Conservation (phyloP, 2,888 invertebrate genomes). For the Chrysolina haemoptera region DNA sequence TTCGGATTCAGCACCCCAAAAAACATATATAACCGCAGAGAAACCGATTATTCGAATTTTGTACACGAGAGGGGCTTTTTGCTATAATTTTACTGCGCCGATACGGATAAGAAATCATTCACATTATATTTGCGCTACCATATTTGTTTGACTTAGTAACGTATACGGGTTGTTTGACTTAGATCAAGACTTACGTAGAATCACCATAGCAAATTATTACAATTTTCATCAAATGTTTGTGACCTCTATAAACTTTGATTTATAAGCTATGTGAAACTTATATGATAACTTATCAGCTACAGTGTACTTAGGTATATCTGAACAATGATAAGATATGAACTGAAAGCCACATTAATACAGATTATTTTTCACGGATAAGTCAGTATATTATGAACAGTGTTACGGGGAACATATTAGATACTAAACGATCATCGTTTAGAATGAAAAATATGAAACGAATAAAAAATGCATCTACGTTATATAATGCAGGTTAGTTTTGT, state of each 20-base stretch:
- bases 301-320: slow-evolving; percentile 43
- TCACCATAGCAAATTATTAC: background rate
- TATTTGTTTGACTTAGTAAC: too few species aligned
- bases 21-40: too few species aligned
- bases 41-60: too few species aligned
- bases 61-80: too few species aligned
- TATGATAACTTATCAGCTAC: slow-evolving; percentile 33
- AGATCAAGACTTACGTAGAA: background rate
- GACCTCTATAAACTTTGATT: slow-evolving; percentile 37
- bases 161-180: too few species aligned
- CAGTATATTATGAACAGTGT: slow-evolving; percentile 34
- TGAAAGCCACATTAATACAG: slow-evolving; percentile 34
- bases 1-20: too few species aligned
- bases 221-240: slow-evolving; percentile 6
- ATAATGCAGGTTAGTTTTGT: slow-evolving; percentile 16
- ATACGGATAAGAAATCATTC: too few species aligned
- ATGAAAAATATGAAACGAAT: slow-evolving; percentile 18
- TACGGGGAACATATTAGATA: slow-evolving; percentile 1
- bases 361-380: slow-evolving; percentile 26
- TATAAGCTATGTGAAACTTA: slow-evolving; percentile 31
- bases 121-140: too few species aligned
- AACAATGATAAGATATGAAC: slow-evolving; percentile 42
- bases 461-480: background rate
- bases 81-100: too few species aligned
- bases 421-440: background rate